Evolutionary conservation across 2,888 invertebrate genomes (phyloP), one percentile per base, ranked within the genome.

Genomic region (Hydraecia micacea): DNA sequence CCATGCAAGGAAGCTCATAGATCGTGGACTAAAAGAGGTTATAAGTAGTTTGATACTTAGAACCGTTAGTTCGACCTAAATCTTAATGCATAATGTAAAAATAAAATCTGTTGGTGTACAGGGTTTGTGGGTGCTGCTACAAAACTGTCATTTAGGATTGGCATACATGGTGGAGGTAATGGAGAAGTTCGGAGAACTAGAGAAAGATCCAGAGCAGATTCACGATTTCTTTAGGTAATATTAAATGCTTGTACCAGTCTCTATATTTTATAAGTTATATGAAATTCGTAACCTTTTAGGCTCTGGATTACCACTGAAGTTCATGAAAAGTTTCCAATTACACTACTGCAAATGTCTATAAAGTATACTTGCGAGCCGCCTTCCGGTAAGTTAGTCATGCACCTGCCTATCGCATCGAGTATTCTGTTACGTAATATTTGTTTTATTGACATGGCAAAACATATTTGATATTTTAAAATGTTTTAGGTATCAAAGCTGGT

Each of bases 331-430:
- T 99, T 99, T 92, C 98, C 99, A 0, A 99, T 99, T 85, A 98
- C 98, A 60, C 95, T 99, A 68, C 94, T 99, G 42, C 99, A 99
- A 95, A 97, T 98, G 95, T 98, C 98, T 39, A 98, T 99, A 80
- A 99, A 99, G 92, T 99, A 98, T 91, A 99, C 99, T 0, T 99
- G 98, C 91, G 99, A 99, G 92, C 99, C 99, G 9, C 99, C 99
- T 0, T 98, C 98, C 91, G 99, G 98, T 97, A 94, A 89, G 80
- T 75, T 72, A 13, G 8, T 8, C 18, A 46, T 7, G 13, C 25
- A n/a, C 6, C 67, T 28, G 9, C 18, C 4, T 25, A n/a, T 28
- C 8, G 28, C 21, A 25, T 46, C 18, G 28, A 72, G 99, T 73
- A 32, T 42, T 58, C 2, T 71, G n/a, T 72, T 15, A 32, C 25